phyloP scores from a whole-genome alignment of 2,888 invertebrate genomes.

The Trypoxylon attenuatum region DNA sequence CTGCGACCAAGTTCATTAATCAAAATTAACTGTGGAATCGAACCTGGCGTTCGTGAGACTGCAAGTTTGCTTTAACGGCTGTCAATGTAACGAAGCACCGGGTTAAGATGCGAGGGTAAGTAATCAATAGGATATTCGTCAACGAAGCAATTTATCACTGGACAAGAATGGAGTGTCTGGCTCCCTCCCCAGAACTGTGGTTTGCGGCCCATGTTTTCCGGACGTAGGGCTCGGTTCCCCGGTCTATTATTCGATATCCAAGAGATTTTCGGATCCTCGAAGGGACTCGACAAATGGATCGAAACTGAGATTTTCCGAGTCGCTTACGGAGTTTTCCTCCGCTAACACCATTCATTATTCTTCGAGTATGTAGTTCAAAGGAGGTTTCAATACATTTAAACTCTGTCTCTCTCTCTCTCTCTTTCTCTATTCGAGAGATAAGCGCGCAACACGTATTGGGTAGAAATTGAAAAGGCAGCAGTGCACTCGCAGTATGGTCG shows the following conservation, averaged over 20 bases:
- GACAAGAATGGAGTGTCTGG: slow-evolving; percentile 3
- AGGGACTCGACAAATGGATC: slow-evolving; percentile 11
- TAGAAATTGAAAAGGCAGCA: background rate
- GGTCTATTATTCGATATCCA: slow-evolving; percentile 7
- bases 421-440: background rate
- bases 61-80: too few relatives aligned
- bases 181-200: too few relatives aligned
- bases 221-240: background rate
- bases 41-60: too few relatives aligned
- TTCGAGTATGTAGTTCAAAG: background rate
- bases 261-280: slow-evolving; percentile 1
- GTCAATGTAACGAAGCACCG: too few relatives aligned
- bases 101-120: background rate
- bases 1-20: too few relatives aligned
- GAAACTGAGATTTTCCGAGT: slow-evolving; percentile 18
- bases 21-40: too few relatives aligned
- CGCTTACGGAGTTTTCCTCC: background rate
- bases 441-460: background rate
- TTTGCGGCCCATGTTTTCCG: background rate
- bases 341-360: background rate
- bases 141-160: background rate
- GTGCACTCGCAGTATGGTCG: background rate
- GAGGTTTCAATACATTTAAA: too few relatives aligned
- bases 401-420: too few relatives aligned
- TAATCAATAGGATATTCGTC: slow-evolving; percentile 3